Base-by-base conservation (phyloP, 2,113 vertebrate genomes). In the Hippopotamus amphibius region DNA sequence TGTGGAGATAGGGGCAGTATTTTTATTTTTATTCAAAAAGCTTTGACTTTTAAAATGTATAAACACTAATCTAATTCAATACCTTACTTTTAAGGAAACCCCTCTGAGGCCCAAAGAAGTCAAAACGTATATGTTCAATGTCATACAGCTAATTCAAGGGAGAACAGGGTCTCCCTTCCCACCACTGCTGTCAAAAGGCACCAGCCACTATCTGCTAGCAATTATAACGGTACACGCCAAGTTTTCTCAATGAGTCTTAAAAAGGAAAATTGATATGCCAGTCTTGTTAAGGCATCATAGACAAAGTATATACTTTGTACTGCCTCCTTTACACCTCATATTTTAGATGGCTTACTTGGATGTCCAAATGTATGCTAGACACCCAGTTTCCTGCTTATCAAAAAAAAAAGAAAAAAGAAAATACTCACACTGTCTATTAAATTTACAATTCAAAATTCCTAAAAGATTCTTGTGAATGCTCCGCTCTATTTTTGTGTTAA, bases 181-280 rank as follows among this genome's bases (percentile, higher is more conserved):
- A 66, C 7, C 61, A 71, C 24, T n/a, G 57, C 57, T 85, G 26
- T 41, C 14, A 37, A 43, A 48, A 83, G 69, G 30, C 95, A 97
- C 93, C 97, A 97, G 79, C 43, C 43, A 90, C 97, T 93, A 96
- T 98, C 97, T 97, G 97, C 97, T 94, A 96, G 97, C 97, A 97
- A 96, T 97, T 97, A 88, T 97, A 97, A 97, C 86, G 85, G 0
- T 1, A 95, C 96, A 90, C 82, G 93, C 92, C 95, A 97, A 93
- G 95, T 98, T 96, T 93, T 98, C 95, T 96, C 96, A 96, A 66
- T 21, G 57, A 48, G 30, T 71, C 92, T 93, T 97, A 96, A 97
- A 97, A 90, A 96, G 85, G 17, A 96, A 98, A 98, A 96, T 50
- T 97, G 93, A 80, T 50, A 59, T 24, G 65, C 2, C 63, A 41